These are phyloP conservation scores for Zaprionus camerounensis DNA, from an alignment of 1,140 invertebrate genomes.

Conservation along the genomic window DNA sequence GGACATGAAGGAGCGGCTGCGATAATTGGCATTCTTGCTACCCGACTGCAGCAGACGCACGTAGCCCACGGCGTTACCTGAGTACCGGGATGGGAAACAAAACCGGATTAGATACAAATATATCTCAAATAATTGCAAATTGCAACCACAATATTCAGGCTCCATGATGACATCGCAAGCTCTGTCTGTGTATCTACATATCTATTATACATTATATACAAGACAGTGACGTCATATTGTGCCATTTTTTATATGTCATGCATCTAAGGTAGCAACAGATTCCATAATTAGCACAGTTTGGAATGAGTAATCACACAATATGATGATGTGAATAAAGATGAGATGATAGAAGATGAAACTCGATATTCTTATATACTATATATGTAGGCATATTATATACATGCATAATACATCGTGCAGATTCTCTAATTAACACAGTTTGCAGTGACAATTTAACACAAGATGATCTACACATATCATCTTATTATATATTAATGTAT, in stretches of 20 bases:
- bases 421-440: too few species aligned
- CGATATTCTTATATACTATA: too few species aligned
- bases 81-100: conserved; percentile 16
- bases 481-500: too few species aligned
- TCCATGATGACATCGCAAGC: background rate
- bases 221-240: background rate
- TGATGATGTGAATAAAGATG: background rate
- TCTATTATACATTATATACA: background rate
- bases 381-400: too few species aligned
- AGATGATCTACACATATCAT: too few species aligned
- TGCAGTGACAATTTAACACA: too few species aligned
- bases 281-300: background rate
- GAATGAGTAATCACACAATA: background rate
- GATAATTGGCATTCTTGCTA: conserved; percentile 95
- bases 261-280: background rate
- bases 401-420: too few species aligned
- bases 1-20: conserved; percentile 95
- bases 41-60: conserved; percentile 97
- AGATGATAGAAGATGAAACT: background rate
- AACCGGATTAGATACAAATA: background rate
- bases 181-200: background rate
- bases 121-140: background rate
- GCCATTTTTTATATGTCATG: background rate
- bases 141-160: background rate
- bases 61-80: conserved; percentile 98